These are phyloP conservation scores for Sitodiplosis mosellana DNA, from an alignment of 1,140 invertebrate genomes.

Conservation along the genomic window DNA sequence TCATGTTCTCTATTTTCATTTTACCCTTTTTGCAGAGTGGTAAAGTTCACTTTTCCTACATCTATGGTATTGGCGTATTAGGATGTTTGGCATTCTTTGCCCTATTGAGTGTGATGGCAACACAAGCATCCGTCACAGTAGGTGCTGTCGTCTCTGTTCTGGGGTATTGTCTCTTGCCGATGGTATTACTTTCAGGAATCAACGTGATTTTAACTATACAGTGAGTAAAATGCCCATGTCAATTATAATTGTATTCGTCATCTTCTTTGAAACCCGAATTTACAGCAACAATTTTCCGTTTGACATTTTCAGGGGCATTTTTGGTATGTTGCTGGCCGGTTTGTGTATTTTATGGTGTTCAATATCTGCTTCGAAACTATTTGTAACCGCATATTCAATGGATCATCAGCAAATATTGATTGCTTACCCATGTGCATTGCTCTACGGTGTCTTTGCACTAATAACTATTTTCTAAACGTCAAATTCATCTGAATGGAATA, in stretches of 20 bases:
- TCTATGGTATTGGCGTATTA: conserved; percentile 66
- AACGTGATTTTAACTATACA: conserved; percentile 53
- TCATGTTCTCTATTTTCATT: too few relatives aligned
- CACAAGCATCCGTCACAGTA: conserved; percentile 40
- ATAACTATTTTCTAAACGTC: conserved; percentile 53
- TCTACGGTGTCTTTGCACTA: conserved; percentile 73
- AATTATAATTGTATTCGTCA: too few relatives aligned
- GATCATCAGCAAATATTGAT: conserved; percentile 69
- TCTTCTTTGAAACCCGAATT: too few relatives aligned
- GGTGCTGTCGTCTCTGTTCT: conserved; percentile 61
- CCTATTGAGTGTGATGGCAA: conserved; percentile 60
- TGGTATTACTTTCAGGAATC: conserved; percentile 56
- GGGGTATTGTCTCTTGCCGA: conserved; percentile 74
- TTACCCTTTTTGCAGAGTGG: conserved; percentile 29
- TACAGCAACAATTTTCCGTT: conserved; percentile 8
- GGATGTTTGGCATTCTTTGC: conserved; percentile 65
- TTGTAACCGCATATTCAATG: conserved; percentile 51
- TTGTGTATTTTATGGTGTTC: conserved; percentile 64
- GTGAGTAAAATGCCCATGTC: conserved; percentile 24
- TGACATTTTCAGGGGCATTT: conserved; percentile 23
- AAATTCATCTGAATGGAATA: too few relatives aligned
- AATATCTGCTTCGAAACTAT: conserved; percentile 66
- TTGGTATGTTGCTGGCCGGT: conserved; percentile 38
- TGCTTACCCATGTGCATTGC: conserved; percentile 66
- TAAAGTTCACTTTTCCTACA: conserved; percentile 55